Percentiles rank a stretch among this genome's conserved stretches.
Conservation (phyloP, 1,140 invertebrate species). For the Pseudobourletiella spinata region DNA sequence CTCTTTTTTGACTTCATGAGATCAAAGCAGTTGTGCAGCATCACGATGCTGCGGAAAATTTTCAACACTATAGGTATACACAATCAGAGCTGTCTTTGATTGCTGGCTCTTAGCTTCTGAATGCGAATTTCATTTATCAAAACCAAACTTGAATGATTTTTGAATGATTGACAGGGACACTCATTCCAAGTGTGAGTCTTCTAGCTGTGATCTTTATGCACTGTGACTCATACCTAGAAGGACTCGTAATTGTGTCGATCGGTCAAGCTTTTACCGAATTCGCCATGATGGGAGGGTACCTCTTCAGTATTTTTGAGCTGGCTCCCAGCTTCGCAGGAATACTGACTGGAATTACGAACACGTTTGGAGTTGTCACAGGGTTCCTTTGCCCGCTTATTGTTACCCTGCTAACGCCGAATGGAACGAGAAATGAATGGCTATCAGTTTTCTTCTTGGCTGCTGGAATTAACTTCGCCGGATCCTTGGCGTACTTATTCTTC, state of each 20-base stretch:
- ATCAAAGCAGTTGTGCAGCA: constrained; percentile 25
- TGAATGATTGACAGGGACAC: not conserved
- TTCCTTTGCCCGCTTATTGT: constrained; percentile 36
- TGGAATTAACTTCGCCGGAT: constrained; percentile 39
- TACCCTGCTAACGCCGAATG: constrained; percentile 36
- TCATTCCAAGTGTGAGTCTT: constrained; percentile 25
- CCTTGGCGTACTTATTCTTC: constrained; percentile 42
- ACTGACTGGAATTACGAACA: constrained; percentile 41
- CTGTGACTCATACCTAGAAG: constrained; percentile 26
- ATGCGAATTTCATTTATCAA: no score
- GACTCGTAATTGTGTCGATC: constrained; percentile 28
- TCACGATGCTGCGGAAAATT: constrained; percentile 36
- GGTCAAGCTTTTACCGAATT: constrained; percentile 34
- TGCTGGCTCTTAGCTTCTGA: no score
- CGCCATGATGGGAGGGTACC: constrained; percentile 38
- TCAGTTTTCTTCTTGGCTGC: constrained; percentile 38
- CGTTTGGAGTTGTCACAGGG: constrained; percentile 40
- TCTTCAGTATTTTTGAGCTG: constrained; percentile 38
- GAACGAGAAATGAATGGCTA: constrained; percentile 38
- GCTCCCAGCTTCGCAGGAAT: constrained; percentile 38
- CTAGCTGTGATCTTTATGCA: constrained; percentile 23
- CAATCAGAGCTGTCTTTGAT: no score
- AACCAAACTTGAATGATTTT: no score
- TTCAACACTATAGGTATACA: constrained; percentile 38
- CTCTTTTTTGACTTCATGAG: constrained; percentile 34